Base-by-base conservation (phyloP, 2,888 invertebrate species). In the Pyrrhia umbra region DNA sequence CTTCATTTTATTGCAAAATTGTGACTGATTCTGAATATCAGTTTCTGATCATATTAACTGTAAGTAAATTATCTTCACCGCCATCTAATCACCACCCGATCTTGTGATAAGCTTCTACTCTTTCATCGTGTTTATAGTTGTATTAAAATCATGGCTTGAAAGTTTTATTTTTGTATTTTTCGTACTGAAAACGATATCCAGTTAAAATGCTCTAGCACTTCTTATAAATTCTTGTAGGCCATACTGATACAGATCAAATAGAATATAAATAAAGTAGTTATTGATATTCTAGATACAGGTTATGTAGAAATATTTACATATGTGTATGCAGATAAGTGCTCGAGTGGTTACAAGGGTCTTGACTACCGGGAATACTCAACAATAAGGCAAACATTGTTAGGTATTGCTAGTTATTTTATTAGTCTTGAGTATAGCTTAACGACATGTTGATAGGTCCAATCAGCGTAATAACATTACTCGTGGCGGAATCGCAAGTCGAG, bases 361-460 rank as follows among this genome's bases (percentile, higher is more conserved):
- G 16, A 37, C n/a, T 46, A 42, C 37, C 60, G 10, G 25, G 20
- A 25, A 30, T 25, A 51, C 42, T 68, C 16, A 13, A 55, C 16
- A 37, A 37, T 40, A 23, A 49, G 39, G 30, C 52, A 73, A 54
- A 46, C 40, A 50, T 59, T 45, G 9, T 30, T 47, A 39, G 18
- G 0, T 27, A 8, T 39, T 9, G 16, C 39, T 51, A 20, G 37
- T 46, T 60, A 50, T 40, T 73, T 50, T 23, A 27, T 68, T 37
- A 16, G 23, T 8, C 5, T 13, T 18, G 13, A 1, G 23, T 39
- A 39, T 37, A 16, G 39, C 34, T 52, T 50, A 50, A 54, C 52
- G 34, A 50, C 23, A 50, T 27, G 18, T 61, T 52, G 70, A 62
- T 62, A 56, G 56, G 10, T 56, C 34, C 47, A 52, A 68, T 75